Conservation (phyloP, 1,140 invertebrate species). For the Nebria ingens region DNA sequence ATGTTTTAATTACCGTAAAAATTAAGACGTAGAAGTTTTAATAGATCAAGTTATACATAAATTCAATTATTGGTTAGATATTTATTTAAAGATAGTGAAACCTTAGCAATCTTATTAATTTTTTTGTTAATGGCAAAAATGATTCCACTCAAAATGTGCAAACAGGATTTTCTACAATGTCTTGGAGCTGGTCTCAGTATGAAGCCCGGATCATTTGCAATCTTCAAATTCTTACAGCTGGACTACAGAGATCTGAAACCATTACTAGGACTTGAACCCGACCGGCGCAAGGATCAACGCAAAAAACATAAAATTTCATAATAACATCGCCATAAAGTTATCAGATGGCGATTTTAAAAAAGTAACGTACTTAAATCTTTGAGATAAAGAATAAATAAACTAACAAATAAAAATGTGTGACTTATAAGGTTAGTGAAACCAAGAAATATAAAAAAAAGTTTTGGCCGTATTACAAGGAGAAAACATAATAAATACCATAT, state of each 20-base stretch:
- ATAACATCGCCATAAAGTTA: slow-evolving; percentile 28
- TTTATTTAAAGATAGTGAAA: not conserved
- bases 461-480: not conserved
- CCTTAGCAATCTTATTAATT: slow-evolving; percentile 12
- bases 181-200: not conserved
- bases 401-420: not conserved
- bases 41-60: too few relatives aligned
- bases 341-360: not conserved
- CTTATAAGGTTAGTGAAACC: slow-evolving; percentile 6
- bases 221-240: slow-evolving; percentile 29
- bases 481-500: too few relatives aligned
- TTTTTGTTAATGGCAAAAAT: not conserved
- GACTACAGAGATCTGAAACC: slow-evolving; percentile 45
- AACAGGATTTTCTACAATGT: not conserved
- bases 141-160: not conserved
- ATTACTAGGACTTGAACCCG: slow-evolving; percentile 29
- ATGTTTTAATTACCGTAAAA: too few relatives aligned
- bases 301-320: slow-evolving; percentile 49
- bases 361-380: too few relatives aligned
- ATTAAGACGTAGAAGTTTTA: too few relatives aligned
- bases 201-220: slow-evolving; percentile 1
- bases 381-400: not conserved
- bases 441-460: too few relatives aligned
- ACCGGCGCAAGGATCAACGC: slow-evolving; percentile 37
- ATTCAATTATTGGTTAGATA: too few relatives aligned